Evolutionary conservation across 2,888 invertebrate genomes (phyloP).

Genomic region (Dolichomitus sp.): DNA sequence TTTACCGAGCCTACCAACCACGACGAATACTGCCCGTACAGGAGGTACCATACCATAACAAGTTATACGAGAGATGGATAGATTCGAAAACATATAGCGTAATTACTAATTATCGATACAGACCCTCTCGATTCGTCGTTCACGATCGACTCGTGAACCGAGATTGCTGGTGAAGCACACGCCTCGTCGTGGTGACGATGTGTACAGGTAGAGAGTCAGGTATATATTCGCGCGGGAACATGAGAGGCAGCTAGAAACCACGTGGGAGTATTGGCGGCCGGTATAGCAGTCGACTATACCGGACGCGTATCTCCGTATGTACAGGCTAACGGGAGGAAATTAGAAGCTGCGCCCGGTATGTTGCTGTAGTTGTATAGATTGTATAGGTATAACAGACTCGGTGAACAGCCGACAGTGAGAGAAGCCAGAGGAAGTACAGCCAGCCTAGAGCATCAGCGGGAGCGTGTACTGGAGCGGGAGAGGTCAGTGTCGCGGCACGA

Average conservation of each 20-base stretch:
- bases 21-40: not conserved
- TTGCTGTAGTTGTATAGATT: conserved; percentile 26
- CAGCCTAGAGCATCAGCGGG: conserved; percentile 53
- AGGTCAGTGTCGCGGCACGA: conserved; percentile 78
- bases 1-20: not conserved
- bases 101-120: conserved; percentile 46
- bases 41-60: conserved; percentile 1
- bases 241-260: conserved; percentile 40
- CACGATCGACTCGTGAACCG: conserved; percentile 26
- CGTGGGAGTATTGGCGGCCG: conserved; percentile 54
- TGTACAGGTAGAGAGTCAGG: not conserved
- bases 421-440: conserved; percentile 68
- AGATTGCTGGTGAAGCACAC: conserved; percentile 6
- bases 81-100: conserved; percentile 19
- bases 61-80: conserved; percentile 13
- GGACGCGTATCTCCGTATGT: conserved; percentile 64
- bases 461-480: conserved; percentile 64
- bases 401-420: conserved; percentile 21
- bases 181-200: conserved; percentile 18
- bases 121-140: conserved; percentile 27
- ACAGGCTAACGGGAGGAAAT: conserved; percentile 81
- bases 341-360: conserved; percentile 74
- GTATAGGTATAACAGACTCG: conserved; percentile 43
- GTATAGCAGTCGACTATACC: conserved; percentile 51
- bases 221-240: conserved; percentile 26